A percentile compares a stretch with the other conserved stretches of the same genome.
phyloP scores from a whole-genome alignment of 2,797 vertebrate species.

The Galago senegalensis region DNA sequence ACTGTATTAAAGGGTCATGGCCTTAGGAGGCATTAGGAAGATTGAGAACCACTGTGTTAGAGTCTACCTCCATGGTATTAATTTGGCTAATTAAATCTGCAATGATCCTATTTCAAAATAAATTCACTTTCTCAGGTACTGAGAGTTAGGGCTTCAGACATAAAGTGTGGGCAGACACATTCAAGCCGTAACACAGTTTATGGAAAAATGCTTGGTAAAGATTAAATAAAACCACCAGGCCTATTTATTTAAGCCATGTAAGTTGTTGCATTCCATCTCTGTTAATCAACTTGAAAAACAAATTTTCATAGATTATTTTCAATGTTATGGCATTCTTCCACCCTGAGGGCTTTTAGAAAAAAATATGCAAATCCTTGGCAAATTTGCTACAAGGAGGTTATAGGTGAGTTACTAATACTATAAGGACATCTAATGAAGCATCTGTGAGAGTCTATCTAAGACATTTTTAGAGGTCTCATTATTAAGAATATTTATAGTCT shows the following conservation, averaged over 20 bases:
- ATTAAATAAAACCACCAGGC: not conserved
- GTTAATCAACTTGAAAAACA: not conserved
- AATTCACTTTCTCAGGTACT: not conserved
- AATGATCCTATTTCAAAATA: not conserved
- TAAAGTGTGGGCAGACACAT: not conserved
- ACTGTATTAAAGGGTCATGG: no score
- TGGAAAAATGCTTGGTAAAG: not conserved
- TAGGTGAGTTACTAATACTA: not conserved
- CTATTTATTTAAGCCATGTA: not conserved
- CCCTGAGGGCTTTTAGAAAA: not conserved
- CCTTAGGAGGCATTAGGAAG: no score
- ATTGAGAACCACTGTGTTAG: not conserved
- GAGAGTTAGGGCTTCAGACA: not conserved
- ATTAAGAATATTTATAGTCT: not conserved
- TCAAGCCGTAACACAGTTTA: not conserved
- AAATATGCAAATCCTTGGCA: not conserved
- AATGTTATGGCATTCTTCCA: not conserved
- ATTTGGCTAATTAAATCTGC: not conserved
- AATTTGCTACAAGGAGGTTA: not conserved
- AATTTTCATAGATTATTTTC: not conserved
- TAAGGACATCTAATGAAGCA: not conserved
- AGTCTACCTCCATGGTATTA: not conserved
- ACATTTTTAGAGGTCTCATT: not conserved
- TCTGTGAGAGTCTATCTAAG: not conserved
- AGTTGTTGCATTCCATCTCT: accelerated